Evolutionary conservation across 2,113 vertebrate genomes (phyloP), one percentile per base, ranked within the genome.

Genomic region (Ptilorrhoa leucosticta): DNA sequence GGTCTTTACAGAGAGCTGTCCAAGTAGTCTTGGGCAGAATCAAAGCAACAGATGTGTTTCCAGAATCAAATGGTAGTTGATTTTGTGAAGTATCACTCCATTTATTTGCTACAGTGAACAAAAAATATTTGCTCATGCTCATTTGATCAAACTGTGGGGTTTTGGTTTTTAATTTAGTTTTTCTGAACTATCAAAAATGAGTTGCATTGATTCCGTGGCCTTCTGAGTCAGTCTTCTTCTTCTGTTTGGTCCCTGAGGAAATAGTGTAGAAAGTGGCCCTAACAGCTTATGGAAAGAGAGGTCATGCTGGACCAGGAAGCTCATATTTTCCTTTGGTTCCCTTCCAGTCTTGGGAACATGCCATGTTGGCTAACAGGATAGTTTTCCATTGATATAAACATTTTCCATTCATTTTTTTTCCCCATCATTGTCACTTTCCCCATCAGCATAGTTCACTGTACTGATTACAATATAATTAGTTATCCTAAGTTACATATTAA

Each of bases 391-490:
- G 27, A 48, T 44, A 27, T 14, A 69, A 92, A 79, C 6, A 64
- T 82, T 87, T 88, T 63, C 60, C 1, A 1, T 53, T 69, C 0
- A 0, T 17, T 81, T 66, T 51, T 42, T 16, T 0, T 0, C 37
- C 26, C 35, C 27, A 45, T 73, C 39, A 24, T 35, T 81, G n/a
- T 83, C 3, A 4, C 44, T 90, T 70, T 81, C 22, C 1, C 37
- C 39, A 50, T 80, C 37, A 51, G 33, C 31, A 56, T 57, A 71
- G 54, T 48, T 66, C 50, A 24, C 61, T 85, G 58, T 44, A 28
- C n/a, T 89, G 45, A 57, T 89, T 91, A 23, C 40, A 78, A 4
- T 75, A 42, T 70, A 40, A 83, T 50, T 77, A 64, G 13, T 83
- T 80, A 71, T n/a, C 30, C 19, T 35, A 54, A 73, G 15, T 58